Base-by-base conservation (phyloP, 2,888 invertebrate genomes). In the Drosophila histrio region DNA sequence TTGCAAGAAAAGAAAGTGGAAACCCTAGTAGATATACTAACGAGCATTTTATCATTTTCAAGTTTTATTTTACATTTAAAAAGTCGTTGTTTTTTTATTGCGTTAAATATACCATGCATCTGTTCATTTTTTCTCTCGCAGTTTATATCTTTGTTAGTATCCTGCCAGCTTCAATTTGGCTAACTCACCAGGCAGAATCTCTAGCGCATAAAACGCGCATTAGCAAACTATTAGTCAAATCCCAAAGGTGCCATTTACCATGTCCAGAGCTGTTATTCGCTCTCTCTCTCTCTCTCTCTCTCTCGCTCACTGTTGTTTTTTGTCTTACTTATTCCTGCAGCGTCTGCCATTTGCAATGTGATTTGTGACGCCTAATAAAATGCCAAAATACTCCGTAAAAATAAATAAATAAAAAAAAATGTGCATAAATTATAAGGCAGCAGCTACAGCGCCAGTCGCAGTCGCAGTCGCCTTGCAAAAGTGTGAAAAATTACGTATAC, bases 211-310 rank as follows among this genome's bases (percentile, higher is more conserved):
- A 79, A 81, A 81, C 62, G 73, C 76, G 79, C 79, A 81, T 80
- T 80, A 80, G 82, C 79, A 81, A 80, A 80, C 79, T 80, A 80
- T 81, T 81, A 80, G 66, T 73, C 50, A 58, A 71, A 61, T 78
- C 82, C 82, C 79, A 36, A 69, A 73, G 79, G 79, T 71, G 71
- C 66, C 82, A 71, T 80, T 80, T 70, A 60, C 76, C 53, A 68
- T 63, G 76, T 67, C 74, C 72, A 72, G 47, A 26, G 67, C 58
- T 56, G 46, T 52, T 65, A 24, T 34, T 54, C 15, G 54, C 38
- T 43, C 54, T 17, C 47, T 38, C 24, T 28, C 38, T 13, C 6
- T 1, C 21, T 8, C 56, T 11, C 36, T 56, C 26, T 56, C 17
- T 53, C 44, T 17, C 49, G n/a, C 24, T 15, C 19, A n/a, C 11